Evolutionary conservation across 2,888 invertebrate species (phyloP), one percentile per base, ranked within the genome.

Genomic region (Eremobia ochroleuca): DNA sequence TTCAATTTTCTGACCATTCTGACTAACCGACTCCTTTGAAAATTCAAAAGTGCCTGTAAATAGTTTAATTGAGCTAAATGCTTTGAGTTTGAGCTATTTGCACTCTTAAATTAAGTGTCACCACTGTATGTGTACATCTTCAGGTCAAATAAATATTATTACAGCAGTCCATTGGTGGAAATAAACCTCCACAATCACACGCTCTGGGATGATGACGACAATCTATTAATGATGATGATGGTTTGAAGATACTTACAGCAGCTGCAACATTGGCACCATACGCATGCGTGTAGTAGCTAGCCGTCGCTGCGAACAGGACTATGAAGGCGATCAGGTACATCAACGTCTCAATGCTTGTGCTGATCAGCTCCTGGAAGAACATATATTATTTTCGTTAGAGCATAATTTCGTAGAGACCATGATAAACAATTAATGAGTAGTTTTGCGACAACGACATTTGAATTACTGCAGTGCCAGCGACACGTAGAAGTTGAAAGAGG

Each of bases 251-350:
- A 97, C 98, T 97, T 95, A 98, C 98, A 92, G 98, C 99, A 82
- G 98, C 98, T 25, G 98, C 97, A 71, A 98, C 97, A 91, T 98
- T 98, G 62, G 97, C 94, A 49, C 97, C 97, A 28, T 95, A 94
- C 15, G 89, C 91, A 8, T 87, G 66, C 11, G 89, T 86, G 85
- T 94, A 93, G 81, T 89, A 88, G 6, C 88, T 86, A 11, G 96
- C 95, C 6, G 98, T 97, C 34, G 97, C 96, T 0, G 98, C 97
- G 87, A 99, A 97, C 92, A 99, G 98, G 40, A 98, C 97, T 87
- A 99, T 98, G 94, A 98, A 98, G 2, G 98, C 99, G 85, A 98
- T 98, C 87, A 98, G 96, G 94, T 99, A 99, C 85, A 98, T 95
- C 34, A 98, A 91, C 0, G 98, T 97, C 88, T 97, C 97, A 83